Evolutionary conservation across 2,888 invertebrate genomes (phyloP).

Genomic region (Limnephilus rhombicus): DNA sequence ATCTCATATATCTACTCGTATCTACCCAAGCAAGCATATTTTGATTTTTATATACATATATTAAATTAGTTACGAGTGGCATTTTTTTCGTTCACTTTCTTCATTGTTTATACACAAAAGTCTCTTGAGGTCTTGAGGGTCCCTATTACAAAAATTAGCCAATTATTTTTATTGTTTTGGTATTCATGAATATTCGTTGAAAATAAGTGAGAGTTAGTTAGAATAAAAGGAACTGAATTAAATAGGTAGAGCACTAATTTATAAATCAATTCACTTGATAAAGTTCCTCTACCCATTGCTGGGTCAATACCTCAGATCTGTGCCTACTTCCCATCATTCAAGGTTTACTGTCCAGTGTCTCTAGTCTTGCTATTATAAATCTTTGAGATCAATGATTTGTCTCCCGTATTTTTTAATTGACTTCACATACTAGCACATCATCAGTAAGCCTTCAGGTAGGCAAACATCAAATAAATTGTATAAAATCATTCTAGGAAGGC

Average conservation of each 20-base stretch:
- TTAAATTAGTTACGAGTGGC: neutral
- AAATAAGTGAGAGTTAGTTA: too few species aligned
- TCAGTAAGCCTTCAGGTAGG: neutral
- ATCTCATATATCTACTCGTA: too few species aligned
- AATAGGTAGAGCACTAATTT: neutral
- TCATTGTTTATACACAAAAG: too few species aligned
- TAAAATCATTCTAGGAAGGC: neutral
- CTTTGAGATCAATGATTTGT: neutral
- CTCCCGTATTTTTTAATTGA: neutral
- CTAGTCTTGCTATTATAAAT: neutral
- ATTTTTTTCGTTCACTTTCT: too few species aligned
- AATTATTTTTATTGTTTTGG: too few species aligned
- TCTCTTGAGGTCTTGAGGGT: too few species aligned
- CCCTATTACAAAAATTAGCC: too few species aligned
- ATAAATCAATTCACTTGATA: neutral
- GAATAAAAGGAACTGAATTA: neutral
- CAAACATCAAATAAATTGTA: neutral
- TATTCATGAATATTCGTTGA: too few species aligned
- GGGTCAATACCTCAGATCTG: too few species aligned
- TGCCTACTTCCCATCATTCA: neutral
- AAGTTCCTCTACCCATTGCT: neutral
- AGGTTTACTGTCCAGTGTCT: neutral
- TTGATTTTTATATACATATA: too few species aligned
- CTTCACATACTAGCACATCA: neutral
- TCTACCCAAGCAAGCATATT: too few species aligned